Percentiles rank a stretch among this genome's conserved stretches.
phyloP scores from a whole-genome alignment of 2,797 vertebrate genomes.

The Rhinoraja longicauda region DNA sequence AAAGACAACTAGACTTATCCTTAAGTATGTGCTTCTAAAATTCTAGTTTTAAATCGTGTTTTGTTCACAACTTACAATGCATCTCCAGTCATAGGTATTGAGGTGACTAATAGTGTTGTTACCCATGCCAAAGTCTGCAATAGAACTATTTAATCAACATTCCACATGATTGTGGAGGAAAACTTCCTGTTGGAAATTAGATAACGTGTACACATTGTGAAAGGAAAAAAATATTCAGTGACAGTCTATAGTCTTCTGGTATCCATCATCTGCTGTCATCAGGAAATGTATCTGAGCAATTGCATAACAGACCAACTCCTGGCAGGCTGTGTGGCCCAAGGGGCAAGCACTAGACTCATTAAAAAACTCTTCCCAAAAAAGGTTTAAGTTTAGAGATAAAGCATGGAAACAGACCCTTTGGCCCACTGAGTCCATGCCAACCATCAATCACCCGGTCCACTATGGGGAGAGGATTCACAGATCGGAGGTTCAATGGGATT shows the following conservation, averaged over 20 bases:
- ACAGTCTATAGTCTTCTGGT: not conserved
- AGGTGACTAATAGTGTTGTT: not conserved
- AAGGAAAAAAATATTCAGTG: not conserved
- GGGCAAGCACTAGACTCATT: not conserved
- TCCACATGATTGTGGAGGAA: not conserved
- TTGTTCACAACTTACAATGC: not conserved
- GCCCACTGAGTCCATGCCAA: too few species aligned
- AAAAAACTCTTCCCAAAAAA: not conserved
- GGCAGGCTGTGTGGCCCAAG: not conserved
- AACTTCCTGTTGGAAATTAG: not conserved
- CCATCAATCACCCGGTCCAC: too few species aligned
- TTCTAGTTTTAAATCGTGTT: not conserved
- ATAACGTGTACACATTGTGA: not conserved
- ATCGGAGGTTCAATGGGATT: too few species aligned
- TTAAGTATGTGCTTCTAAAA: not conserved
- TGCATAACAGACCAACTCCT: not conserved
- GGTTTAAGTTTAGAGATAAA: too few species aligned
- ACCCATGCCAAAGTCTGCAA: not conserved
- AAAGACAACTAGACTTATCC: not conserved
- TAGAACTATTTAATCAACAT: not conserved
- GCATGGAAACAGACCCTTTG: too few species aligned
- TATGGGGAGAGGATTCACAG: too few species aligned
- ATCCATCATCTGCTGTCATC: too few species aligned
- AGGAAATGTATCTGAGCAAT: not conserved
- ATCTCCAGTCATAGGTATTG: not conserved